phyloP scores from a whole-genome alignment of 2,113 vertebrate species.

The Callionymus lyra region DNA sequence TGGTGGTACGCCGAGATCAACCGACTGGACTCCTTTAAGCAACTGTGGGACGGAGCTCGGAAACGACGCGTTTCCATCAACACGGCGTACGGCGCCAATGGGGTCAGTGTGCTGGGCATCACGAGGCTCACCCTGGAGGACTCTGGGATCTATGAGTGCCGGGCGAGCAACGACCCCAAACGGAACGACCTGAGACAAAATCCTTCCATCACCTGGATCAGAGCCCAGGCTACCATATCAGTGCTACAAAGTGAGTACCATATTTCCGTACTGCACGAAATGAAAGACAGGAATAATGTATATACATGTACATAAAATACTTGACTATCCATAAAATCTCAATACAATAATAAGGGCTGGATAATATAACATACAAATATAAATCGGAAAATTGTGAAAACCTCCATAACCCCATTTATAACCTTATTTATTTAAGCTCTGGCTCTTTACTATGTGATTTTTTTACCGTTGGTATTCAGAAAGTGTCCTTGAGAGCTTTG shows the following conservation, averaged over 20 bases:
- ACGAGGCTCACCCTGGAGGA: conserved; percentile 92
- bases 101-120: conserved; percentile 93
- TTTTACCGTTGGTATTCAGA: too few species aligned
- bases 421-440: too few species aligned
- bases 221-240: conserved; percentile 97
- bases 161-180: conserved; percentile 96
- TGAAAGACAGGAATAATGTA: too few species aligned
- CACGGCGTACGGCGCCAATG: conserved; percentile 90
- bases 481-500: too few species aligned
- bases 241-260: conserved; percentile 98
- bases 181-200: conserved; percentile 98
- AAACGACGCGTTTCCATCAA: conserved; percentile 93
- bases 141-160: conserved; percentile 98
- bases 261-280: conserved; percentile 58
- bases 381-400: too few species aligned
- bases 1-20: conserved; percentile 99
- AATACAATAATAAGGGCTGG: too few species aligned
- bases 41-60: conserved; percentile 94
- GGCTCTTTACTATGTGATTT: too few species aligned
- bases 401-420: too few species aligned
- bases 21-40: conserved; percentile 97
- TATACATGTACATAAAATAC: too few species aligned
- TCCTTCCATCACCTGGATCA: conserved; percentile 96
- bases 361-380: too few species aligned
- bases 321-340: too few species aligned